These are phyloP conservation scores for Sapajus apella DNA, from an alignment of 2,113 vertebrate species.

Conservation along the genomic window DNA sequence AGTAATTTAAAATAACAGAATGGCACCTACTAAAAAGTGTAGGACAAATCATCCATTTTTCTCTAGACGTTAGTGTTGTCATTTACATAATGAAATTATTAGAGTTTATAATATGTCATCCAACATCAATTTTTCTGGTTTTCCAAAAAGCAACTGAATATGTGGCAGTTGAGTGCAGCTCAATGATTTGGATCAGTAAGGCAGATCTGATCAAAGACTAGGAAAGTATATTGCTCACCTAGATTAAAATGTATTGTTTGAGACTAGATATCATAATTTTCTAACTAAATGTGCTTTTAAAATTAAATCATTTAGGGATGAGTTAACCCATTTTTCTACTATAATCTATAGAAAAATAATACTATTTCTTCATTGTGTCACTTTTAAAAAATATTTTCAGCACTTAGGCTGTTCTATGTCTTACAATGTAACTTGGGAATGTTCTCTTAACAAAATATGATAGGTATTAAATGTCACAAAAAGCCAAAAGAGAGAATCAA, in stretches of 20 bases:
- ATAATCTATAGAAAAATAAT: not conserved
- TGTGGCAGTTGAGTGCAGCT: not conserved
- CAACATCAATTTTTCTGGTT: not conserved
- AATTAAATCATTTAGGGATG: not conserved
- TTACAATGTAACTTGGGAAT: not conserved
- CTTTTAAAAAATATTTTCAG: conserved; percentile 23
- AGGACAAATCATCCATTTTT: not conserved
- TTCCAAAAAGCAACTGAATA: not conserved
- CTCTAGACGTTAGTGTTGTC: not conserved
- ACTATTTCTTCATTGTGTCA: not conserved
- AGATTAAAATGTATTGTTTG: conserved; percentile 6
- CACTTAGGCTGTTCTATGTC: not conserved
- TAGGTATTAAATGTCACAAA: not conserved
- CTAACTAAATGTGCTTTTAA: not conserved
- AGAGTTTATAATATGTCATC: not conserved
- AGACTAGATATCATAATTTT: not conserved
- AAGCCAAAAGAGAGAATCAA: not conserved
- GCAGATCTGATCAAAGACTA: not conserved
- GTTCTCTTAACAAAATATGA: conserved; percentile 33
- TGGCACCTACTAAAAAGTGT: not conserved
- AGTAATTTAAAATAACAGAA: not conserved
- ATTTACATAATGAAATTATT: not conserved
- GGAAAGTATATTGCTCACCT: not conserved
- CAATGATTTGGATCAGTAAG: not conserved
- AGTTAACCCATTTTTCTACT: conserved; percentile 1